These are phyloP conservation scores for Drosophila falleni DNA, from an alignment of 2,888 invertebrate species.

Conservation along the genomic window DNA sequence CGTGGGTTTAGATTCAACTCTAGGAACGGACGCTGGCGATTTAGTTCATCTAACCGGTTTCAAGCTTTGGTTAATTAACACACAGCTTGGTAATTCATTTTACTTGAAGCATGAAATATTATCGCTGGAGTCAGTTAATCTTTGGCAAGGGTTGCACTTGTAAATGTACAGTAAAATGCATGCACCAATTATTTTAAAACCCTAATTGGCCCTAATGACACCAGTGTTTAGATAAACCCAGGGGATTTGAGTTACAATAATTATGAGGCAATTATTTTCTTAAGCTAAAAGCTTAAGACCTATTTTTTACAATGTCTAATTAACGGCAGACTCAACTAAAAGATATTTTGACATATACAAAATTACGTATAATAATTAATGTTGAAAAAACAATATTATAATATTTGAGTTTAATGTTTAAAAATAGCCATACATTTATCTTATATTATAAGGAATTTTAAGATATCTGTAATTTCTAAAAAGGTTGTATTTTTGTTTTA, in stretches of 20 bases:
- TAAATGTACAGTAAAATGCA: slow-evolving; percentile 15
- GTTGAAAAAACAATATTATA: too few relatives aligned
- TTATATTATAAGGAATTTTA: too few relatives aligned
- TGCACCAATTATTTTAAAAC: slow-evolving; percentile 26
- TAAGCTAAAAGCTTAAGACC: neutral
- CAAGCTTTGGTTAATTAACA: slow-evolving; percentile 57
- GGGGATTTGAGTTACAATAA: neutral
- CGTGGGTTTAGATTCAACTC: slow-evolving; percentile 5
- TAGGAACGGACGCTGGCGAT: slow-evolving; percentile 3
- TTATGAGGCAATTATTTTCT: slow-evolving; percentile 4
- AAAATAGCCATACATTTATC: too few relatives aligned
- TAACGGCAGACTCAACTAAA: neutral
- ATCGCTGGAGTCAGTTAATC: slow-evolving; percentile 4
- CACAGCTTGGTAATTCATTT: slow-evolving; percentile 22
- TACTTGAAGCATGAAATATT: slow-evolving; percentile 32
- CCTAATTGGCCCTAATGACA: neutral
- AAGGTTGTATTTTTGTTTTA: too few relatives aligned
- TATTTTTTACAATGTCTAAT: neutral
- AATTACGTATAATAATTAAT: too few relatives aligned
- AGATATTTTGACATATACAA: neutral
- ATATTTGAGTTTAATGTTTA: too few relatives aligned
- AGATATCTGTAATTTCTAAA: too few relatives aligned
- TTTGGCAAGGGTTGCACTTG: neutral
- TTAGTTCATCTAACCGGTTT: slow-evolving; percentile 28
- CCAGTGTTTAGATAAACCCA: neutral